Base-by-base conservation (phyloP, 2,797 vertebrate species). In the Sparus aurata region DNA sequence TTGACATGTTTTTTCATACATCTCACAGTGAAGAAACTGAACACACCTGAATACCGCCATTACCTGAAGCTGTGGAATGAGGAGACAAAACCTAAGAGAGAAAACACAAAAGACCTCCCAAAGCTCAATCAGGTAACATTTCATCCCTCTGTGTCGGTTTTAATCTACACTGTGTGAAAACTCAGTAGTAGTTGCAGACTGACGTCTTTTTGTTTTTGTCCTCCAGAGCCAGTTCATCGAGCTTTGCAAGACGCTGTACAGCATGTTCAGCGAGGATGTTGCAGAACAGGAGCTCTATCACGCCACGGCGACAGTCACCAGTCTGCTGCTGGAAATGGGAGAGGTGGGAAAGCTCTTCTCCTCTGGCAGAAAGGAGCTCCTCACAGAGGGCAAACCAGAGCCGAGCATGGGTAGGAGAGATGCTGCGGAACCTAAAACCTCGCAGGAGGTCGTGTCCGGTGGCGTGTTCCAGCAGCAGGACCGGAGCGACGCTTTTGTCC, bases 221-320 rank as follows among this genome's bases (percentile, higher is more conserved):
- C 49, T 38, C 27, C 87, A 99, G 98, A 96, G 95, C 30, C 98
- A 99, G 92, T 99, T 99, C 87, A 99, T 99, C 0, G 98, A 99
- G 91, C 95, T 99, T 69, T 99, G 98, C 80, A 99, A 99, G 93
- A 99, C 98, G 0, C 97, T 99, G 81, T 99, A 99, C 88, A 98
- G 97, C 80, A 98, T 99, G 97, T 99, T 99, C 93, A 99, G 97
- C 0, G 98, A 99, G 81, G 98, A 99, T 72, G 91, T 95, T 55
- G 95, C 95, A 0, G 98, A 99, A 65, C 98, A 99, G 90, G 97
- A 99, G 91, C 96, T 99, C 46, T 99, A 99, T 84, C 98, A 99
- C 0, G 97, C 98, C 60, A 99, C 98, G 0, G 98, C 98, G 0
- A 97, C 98, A 0, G 98, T 99, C 89, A 97, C 98, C 54, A 99